These are phyloP conservation scores for Hystrix brachyura DNA, from an alignment of 2,113 vertebrate species.

Conservation along the genomic window DNA sequence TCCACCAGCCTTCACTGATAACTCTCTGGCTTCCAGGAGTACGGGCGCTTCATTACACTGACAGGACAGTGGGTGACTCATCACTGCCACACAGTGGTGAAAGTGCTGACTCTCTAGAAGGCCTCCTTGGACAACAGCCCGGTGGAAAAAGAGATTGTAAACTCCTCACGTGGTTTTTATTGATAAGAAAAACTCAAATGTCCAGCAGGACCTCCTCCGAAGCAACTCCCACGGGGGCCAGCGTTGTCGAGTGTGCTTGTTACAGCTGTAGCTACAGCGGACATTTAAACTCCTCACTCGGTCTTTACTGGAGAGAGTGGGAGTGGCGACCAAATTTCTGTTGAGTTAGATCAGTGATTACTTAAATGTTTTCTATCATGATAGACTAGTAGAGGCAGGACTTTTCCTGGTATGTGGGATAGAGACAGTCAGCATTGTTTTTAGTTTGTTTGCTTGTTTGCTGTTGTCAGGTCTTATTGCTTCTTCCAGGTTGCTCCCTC, in stretches of 20 bases:
- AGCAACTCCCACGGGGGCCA: background rate
- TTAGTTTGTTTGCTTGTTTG: background rate
- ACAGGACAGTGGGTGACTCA: too few relatives aligned
- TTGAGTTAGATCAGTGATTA: background rate
- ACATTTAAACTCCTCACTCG: background rate
- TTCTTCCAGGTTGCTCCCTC: background rate
- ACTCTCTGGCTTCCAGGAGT: background rate
- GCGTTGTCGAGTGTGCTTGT: fast-evolving
- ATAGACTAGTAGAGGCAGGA: background rate
- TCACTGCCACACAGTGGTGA: too few relatives aligned
- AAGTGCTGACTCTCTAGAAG: background rate
- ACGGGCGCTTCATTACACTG: background rate
- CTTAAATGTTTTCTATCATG: background rate
- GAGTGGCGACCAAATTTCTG: background rate
- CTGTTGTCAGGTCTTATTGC: background rate
- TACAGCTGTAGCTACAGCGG: background rate
- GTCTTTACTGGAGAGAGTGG: background rate
- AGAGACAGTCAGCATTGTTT: background rate
- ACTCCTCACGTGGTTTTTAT: too few relatives aligned
- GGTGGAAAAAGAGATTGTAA: background rate
- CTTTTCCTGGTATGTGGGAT: background rate
- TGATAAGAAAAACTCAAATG: background rate
- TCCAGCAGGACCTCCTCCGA: background rate
- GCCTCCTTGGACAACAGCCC: too few relatives aligned
- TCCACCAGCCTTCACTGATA: fast-evolving